Evolutionary conservation across 2,113 vertebrate genomes (phyloP), one percentile per base, ranked within the genome.

Genomic region (Nematolebias whitei): DNA sequence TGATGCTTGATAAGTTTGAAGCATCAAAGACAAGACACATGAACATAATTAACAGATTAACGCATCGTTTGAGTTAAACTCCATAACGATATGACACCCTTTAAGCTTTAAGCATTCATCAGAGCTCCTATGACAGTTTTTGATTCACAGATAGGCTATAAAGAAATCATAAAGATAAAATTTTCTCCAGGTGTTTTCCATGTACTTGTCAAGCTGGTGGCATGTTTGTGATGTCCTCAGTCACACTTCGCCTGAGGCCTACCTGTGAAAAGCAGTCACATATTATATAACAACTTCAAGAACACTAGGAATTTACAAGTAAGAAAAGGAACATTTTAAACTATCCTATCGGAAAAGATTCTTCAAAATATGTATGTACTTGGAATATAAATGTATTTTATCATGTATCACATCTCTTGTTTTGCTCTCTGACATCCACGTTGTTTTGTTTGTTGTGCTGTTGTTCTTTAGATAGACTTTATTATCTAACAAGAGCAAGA

Each of bases 201-300:
- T 26, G 29, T 50, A 47, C 75, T 54, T 35, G 23, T 80, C 71
- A 69, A 47, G 50, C 45, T 5, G 56, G n/a, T 70, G 73, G 73
- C 38, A 40, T 64, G 22, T 76, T 66, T 19, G 60, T 68, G n/a
- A 64, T 50, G 61, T 35, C 62, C 16, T 53, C 63, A 50, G 57
- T 49, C 13, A 19, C 55, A 56, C 51, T 32, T 2, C 0, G 53
- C 59, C 65, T 20, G 22, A 53, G 68, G 74, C 70, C 38, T 8
- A 39, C 40, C 59, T 39, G 55, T 41, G 60, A 38, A 44, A 43
- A 52, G 52, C 16, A 2, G 35, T 29, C 45, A 8, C 39, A 54
- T 44, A 39, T 38, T 4, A 40, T 68, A 29, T 32, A 22, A 50
- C 51, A 63, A 67, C 49, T 32, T 18, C 1, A 2, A 26, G 29